These are phyloP conservation scores for Lasioglossum malachurum DNA, from an alignment of 2,888 invertebrate species.

Conservation along the genomic window DNA sequence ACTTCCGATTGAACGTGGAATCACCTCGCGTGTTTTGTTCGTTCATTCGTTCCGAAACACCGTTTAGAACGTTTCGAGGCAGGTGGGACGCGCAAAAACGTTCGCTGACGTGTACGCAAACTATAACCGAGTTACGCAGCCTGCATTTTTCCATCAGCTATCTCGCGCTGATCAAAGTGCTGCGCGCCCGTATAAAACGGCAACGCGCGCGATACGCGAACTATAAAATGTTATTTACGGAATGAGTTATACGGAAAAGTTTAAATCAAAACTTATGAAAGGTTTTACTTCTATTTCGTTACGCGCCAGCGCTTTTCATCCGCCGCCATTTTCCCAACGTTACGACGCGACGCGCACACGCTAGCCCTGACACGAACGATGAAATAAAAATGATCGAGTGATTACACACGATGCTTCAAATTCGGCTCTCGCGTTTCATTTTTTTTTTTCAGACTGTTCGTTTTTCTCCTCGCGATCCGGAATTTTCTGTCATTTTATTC, in stretches of 20 bases:
- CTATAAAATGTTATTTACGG: conserved; percentile 68
- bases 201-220: conserved; percentile 64
- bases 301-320: conserved; percentile 55
- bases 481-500: conserved; percentile 7
- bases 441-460: not conserved
- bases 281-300: conserved; percentile 60
- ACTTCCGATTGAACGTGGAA: not conserved
- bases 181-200: conserved; percentile 65
- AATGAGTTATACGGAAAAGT: conserved; percentile 64
- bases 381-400: conserved; percentile 38
- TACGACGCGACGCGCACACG: conserved; percentile 20
- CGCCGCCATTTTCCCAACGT: conserved; percentile 33
- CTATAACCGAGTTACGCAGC: conserved; percentile 67
- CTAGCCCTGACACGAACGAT: conserved; percentile 1
- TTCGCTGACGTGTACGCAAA: conserved; percentile 59
- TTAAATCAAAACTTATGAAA: conserved; percentile 72
- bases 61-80: conserved; percentile 39
- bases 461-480: not conserved
- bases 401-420: conserved; percentile 15
- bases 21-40: not conserved
- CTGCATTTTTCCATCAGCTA: conserved; percentile 74
- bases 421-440: not conserved
- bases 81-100: conserved; percentile 69
- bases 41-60: conserved; percentile 17
- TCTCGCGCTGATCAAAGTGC: conserved; percentile 75